Conservation (phyloP, 2,113 vertebrate species). For the Charadrius vociferus region DNA sequence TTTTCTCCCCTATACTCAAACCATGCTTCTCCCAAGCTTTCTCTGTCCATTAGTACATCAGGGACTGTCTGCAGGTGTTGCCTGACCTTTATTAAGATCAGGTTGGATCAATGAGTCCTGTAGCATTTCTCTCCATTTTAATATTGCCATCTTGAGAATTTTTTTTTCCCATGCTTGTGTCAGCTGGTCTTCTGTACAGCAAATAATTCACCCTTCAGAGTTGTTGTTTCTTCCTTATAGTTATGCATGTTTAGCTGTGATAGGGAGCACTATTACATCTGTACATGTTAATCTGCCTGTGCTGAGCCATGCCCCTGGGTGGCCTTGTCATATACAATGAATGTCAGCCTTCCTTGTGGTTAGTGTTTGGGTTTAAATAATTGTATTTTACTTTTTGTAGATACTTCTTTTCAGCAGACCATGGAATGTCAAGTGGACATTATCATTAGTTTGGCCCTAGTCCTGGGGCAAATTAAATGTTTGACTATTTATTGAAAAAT, state of each 20-base stretch:
- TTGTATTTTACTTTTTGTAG: slow-evolving; percentile 9
- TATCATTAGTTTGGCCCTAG: not conserved
- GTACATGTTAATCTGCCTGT: slow-evolving; percentile 47
- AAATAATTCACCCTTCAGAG: not conserved
- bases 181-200: not conserved
- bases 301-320: slow-evolving; percentile 63
- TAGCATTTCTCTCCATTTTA: not conserved
- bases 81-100: not conserved
- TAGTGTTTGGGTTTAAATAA: slow-evolving; percentile 38
- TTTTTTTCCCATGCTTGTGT: not conserved
- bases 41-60: not conserved
- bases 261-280: slow-evolving; percentile 29
- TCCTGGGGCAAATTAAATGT: not conserved
- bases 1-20: not conserved
- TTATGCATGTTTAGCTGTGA: slow-evolving; percentile 1
- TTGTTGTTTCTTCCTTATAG: not conserved
- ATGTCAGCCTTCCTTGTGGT: slow-evolving; percentile 24
- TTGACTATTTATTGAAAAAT: slow-evolving; percentile 27
- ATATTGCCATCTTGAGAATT: not conserved
- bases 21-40: not conserved
- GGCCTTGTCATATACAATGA: slow-evolving; percentile 63
- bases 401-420: slow-evolving; percentile 4
- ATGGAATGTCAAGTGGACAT: not conserved
- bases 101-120: not conserved
- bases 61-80: not conserved